Evolutionary conservation across 2,113 vertebrate genomes (phyloP), one percentile per base, ranked within the genome.

Genomic region (Hepsetus odoe): DNA sequence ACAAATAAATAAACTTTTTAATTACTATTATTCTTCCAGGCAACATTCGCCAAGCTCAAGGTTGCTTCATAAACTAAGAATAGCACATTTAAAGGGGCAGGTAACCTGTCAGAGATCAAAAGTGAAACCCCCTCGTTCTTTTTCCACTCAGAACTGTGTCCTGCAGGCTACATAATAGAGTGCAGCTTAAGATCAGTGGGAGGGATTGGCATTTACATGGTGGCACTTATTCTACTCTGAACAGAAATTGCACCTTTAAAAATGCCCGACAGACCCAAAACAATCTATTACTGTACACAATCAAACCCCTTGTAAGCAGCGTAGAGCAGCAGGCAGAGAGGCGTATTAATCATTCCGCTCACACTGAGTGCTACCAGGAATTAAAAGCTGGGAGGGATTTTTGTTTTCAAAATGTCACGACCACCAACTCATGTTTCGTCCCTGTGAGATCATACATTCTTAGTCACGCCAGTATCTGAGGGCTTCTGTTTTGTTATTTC

Each of bases 331-430:
- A 49, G 64, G 49, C 33, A 66, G 53, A 44, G 67, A 76, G 62
- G 49, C 44, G 9, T 68, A 74, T 76, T 44, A 65, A 44, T 80
- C 46, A 72, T 69, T 80, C 82, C 12, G 59, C 64, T 55, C 62
- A 77, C 66, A 61, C 44, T 6, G 5, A 69, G 24, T 38, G 80
- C 62, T 77, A 32, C 24, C 35, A 61, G 28, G 46, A 49, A 71
- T 51, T 33, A 58, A 73, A 65, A 59, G 70, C 46, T 70, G 18
- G 24, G 56, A 73, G 74, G 16, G 59, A 33, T 79, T 56, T 76
- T 40, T 58, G 16, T 59, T 77, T 73, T 74, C 73, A 74, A 53
- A 81, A 77, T 77, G 74, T 83, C 72, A 80, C 53, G 2, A 83
- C 76, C 53, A 68, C 70, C 28, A 49, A 56, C 61, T 77, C 33